Conservation (phyloP, 2,888 invertebrate species). For the Synanthedon formicaeformis region DNA sequence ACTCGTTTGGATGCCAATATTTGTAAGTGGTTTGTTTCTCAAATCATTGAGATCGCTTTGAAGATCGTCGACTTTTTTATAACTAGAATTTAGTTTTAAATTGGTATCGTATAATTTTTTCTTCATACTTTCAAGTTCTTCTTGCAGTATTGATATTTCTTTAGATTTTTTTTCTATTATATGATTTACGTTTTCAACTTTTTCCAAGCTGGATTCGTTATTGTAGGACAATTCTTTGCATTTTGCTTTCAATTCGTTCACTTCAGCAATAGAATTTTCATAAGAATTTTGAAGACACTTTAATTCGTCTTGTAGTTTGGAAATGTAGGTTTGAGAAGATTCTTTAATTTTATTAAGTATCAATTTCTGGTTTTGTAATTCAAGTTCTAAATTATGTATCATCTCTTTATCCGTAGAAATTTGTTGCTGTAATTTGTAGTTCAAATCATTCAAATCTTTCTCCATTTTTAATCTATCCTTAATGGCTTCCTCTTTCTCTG, state of each 20-base stretch:
- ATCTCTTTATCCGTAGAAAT: conserved; percentile 25
- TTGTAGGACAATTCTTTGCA: conserved; percentile 17
- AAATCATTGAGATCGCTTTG: conserved; percentile 17
- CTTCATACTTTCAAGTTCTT: not conserved
- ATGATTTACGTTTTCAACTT: conserved; percentile 19
- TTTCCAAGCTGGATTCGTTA: conserved; percentile 15
- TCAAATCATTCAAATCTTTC: conserved; percentile 30
- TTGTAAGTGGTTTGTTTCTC: conserved; percentile 19
- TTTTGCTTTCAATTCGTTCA: conserved; percentile 28
- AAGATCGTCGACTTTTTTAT: conserved; percentile 24
- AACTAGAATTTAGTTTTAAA: conserved; percentile 25
- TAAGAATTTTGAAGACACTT: conserved; percentile 31
- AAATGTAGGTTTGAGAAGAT: conserved; percentile 31
- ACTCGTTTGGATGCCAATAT: conserved; percentile 17
- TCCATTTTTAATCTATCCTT: conserved; percentile 34
- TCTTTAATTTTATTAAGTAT: conserved; percentile 40
- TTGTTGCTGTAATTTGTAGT: conserved; percentile 34
- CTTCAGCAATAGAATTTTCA: conserved; percentile 24
- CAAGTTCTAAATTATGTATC: conserved; percentile 44
- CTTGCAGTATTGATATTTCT: conserved; percentile 27
- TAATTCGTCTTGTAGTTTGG: conserved; percentile 40
- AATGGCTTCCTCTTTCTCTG: conserved; percentile 51
- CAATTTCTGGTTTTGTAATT: conserved; percentile 43
- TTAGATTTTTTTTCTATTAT: conserved; percentile 27
- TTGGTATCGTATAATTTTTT: conserved; percentile 20